phyloP scores from a whole-genome alignment of 2,888 invertebrate genomes.

The Dendrolimus pini region DNA sequence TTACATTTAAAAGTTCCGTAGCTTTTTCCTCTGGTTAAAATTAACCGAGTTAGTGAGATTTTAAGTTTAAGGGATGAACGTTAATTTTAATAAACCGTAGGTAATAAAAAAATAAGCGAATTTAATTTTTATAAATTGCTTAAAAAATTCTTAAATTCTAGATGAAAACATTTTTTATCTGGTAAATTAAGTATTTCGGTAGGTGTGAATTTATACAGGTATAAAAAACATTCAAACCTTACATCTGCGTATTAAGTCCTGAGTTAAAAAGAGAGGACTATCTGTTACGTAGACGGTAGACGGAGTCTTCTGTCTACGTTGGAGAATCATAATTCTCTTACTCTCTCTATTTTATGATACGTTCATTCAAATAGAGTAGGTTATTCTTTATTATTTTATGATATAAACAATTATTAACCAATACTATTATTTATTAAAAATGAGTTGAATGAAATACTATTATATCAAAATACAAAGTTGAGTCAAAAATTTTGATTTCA shows the following conservation, averaged over 20 bases:
- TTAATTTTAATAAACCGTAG: not conserved
- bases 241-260: not conserved
- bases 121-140: not conserved
- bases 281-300: too few species aligned
- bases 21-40: not conserved
- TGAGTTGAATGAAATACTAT: too few species aligned
- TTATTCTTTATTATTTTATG: too few species aligned
- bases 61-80: not conserved
- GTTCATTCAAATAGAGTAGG: too few species aligned
- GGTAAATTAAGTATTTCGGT: not conserved
- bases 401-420: too few species aligned
- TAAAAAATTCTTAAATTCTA: not conserved
- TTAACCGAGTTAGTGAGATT: not conserved
- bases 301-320: too few species aligned
- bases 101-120: not conserved
- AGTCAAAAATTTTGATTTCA: too few species aligned
- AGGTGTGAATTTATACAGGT: not conserved
- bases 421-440: too few species aligned
- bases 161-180: not conserved
- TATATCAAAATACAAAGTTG: too few species aligned
- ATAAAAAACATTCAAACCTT: not conserved
- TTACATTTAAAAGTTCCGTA: not conserved
- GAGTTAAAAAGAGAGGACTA: not conserved
- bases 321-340: too few species aligned
- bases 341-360: too few species aligned